Evolutionary conservation across 2,888 invertebrate species (phyloP).

Genomic region (Andrena flavipes): DNA sequence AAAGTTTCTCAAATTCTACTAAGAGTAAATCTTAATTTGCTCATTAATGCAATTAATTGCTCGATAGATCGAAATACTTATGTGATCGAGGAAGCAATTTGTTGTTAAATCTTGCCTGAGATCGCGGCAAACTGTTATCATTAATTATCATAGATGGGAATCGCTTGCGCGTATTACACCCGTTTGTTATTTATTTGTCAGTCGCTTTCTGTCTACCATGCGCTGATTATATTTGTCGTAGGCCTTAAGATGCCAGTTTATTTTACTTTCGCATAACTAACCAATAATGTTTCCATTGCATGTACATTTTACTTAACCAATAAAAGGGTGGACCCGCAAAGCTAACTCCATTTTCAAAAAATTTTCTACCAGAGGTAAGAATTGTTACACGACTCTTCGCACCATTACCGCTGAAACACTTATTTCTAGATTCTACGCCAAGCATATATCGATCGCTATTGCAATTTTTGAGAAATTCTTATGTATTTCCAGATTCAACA

Average conservation of each 20-base stretch:
- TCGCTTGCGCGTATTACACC: background rate
- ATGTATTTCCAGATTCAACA: background rate
- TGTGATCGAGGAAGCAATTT: background rate
- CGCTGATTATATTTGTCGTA: slow-evolving; percentile 14
- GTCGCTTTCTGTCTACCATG: background rate
- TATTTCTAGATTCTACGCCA: background rate
- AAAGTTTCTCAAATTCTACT: background rate
- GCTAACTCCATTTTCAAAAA: slow-evolving; percentile 64
- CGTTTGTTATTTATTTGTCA: slow-evolving; percentile 11
- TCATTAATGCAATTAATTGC: background rate
- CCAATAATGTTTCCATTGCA: slow-evolving; percentile 76
- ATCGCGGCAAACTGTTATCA: background rate
- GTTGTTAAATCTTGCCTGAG: background rate
- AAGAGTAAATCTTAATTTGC: background rate
- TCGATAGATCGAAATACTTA: background rate
- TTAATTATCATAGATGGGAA: background rate
- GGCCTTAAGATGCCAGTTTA: background rate
- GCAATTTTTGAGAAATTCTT: background rate
- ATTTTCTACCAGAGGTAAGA: slow-evolving; percentile 74
- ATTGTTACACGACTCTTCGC: slow-evolving; percentile 18
- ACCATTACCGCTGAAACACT: background rate
- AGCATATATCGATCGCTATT: too few relatives aligned
- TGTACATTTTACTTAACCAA: slow-evolving; percentile 70
- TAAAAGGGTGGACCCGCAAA: slow-evolving; percentile 75
- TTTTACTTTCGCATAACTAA: slow-evolving; percentile 55